phyloP scores from a whole-genome alignment of 2,888 invertebrate genomes.

The Clitarchus hookeri region DNA sequence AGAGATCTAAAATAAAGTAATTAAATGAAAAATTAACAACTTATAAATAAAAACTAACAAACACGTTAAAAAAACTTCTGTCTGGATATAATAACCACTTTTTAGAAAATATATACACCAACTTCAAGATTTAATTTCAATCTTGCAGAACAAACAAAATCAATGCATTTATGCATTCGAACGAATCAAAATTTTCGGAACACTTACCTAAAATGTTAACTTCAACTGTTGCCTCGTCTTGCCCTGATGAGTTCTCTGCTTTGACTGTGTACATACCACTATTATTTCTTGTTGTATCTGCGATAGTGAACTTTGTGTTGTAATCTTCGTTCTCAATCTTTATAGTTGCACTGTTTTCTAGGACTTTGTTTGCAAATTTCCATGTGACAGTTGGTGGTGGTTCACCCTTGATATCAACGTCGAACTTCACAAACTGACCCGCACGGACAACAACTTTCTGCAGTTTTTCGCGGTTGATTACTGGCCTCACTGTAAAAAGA shows the following conservation, averaged over 20 bases:
- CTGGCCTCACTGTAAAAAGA: constrained; percentile 79
- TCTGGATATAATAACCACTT: too few relatives aligned
- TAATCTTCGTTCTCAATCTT: constrained; percentile 91
- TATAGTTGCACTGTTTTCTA: constrained; percentile 68
- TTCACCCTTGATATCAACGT: constrained; percentile 95
- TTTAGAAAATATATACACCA: too few relatives aligned
- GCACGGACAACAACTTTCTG: constrained; percentile 86
- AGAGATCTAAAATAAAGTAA: too few relatives aligned
- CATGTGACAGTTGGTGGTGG: constrained; percentile 91
- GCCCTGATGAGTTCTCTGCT: constrained; percentile 91
- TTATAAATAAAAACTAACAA: too few relatives aligned
- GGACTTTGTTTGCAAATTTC: constrained; percentile 69
- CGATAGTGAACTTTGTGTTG: constrained; percentile 82
- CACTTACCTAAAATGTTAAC: constrained; percentile 76
- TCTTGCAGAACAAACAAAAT: too few relatives aligned
- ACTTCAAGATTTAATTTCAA: too few relatives aligned
- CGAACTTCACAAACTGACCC: constrained; percentile 86
- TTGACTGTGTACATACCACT: constrained; percentile 89
- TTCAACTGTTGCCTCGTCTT: constrained; percentile 93
- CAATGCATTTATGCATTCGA: too few relatives aligned
- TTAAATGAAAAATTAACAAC: too few relatives aligned
- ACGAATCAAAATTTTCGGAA: neutral
- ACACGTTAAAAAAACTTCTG: too few relatives aligned
- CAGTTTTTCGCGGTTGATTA: constrained; percentile 93
- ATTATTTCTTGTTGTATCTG: constrained; percentile 80